A percentile compares a stretch with the other conserved stretches of the same genome.
Evolutionary conservation across 2,797 vertebrate species (phyloP).

Genomic region (Semotilus atromaculatus): DNA sequence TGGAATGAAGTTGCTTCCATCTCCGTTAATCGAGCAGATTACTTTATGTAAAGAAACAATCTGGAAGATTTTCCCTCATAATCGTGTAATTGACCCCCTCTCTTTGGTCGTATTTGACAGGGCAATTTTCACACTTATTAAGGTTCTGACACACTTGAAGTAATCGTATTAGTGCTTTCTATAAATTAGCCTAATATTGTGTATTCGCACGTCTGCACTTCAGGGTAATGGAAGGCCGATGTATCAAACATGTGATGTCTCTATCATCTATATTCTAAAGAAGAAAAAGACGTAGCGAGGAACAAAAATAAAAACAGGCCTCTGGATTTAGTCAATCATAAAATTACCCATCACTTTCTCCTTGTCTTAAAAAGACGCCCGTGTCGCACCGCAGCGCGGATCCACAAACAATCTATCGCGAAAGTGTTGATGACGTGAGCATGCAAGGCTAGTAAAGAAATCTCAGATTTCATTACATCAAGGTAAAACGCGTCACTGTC

Average conservation of each 20-base stretch:
- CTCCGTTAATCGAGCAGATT: conserved; percentile 81
- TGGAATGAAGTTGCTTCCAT: conserved; percentile 78
- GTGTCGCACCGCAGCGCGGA: conserved; percentile 50
- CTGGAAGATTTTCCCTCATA: conserved; percentile 74
- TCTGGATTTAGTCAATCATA: conserved; percentile 65
- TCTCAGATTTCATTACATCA: conserved; percentile 15
- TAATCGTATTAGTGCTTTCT: conserved; percentile 85
- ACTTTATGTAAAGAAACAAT: conserved; percentile 86
- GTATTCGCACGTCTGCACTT: conserved; percentile 68
- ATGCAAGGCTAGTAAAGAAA: conserved; percentile 7
- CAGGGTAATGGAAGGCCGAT: conserved; percentile 66
- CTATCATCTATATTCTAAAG: conserved; percentile 63
- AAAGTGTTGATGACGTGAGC: conserved; percentile 33
- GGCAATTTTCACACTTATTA: conserved; percentile 89
- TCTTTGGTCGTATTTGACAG: conserved; percentile 83
- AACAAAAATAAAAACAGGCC: conserved; percentile 46
- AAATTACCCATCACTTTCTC: conserved; percentile 51
- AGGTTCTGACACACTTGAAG: conserved; percentile 86
- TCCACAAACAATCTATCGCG: conserved; percentile 56
- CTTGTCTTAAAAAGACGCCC: conserved; percentile 26
- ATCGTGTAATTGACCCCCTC: conserved; percentile 82
- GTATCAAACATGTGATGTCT: conserved; percentile 74
- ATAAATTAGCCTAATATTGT: conserved; percentile 79
- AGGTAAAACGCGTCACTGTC: conserved; percentile 50
- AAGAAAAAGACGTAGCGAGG: conserved; percentile 50